Percentiles rank a stretch among this genome's conserved stretches.
These are phyloP conservation scores for Drosophila aldrichi DNA, from an alignment of 2,888 invertebrate genomes.

Conservation along the genomic window DNA sequence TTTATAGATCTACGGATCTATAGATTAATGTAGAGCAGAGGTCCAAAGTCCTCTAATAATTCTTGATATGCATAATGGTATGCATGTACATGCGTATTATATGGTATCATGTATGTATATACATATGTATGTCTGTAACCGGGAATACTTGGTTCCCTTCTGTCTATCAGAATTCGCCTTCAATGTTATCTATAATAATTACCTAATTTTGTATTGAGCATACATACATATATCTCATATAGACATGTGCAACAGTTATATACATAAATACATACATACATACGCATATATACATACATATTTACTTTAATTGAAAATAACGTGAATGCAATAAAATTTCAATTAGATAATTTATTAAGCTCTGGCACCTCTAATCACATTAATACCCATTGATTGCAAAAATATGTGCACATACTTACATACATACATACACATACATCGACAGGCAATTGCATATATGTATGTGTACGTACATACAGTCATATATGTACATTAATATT, in stretches of 20 bases:
- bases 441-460: neutral
- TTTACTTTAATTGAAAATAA: conserved; percentile 22
- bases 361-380: neutral
- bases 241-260: neutral
- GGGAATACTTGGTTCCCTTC: neutral
- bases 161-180: neutral
- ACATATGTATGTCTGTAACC: neutral
- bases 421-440: neutral
- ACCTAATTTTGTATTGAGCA: neutral
- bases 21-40: too few species aligned
- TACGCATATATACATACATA: neutral
- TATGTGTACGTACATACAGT: neutral
- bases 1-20: neutral
- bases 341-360: conserved; percentile 26
- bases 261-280: neutral
- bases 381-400: neutral
- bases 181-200: neutral
- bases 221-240: neutral
- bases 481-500: too few species aligned
- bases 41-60: too few species aligned
- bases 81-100: neutral
- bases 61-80: too few species aligned
- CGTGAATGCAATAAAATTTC: conserved; percentile 33
- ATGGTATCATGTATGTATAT: neutral
- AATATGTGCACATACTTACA: neutral